Conservation (phyloP, 2,797 vertebrate species). For the Hippopotamyrus pictus region DNA sequence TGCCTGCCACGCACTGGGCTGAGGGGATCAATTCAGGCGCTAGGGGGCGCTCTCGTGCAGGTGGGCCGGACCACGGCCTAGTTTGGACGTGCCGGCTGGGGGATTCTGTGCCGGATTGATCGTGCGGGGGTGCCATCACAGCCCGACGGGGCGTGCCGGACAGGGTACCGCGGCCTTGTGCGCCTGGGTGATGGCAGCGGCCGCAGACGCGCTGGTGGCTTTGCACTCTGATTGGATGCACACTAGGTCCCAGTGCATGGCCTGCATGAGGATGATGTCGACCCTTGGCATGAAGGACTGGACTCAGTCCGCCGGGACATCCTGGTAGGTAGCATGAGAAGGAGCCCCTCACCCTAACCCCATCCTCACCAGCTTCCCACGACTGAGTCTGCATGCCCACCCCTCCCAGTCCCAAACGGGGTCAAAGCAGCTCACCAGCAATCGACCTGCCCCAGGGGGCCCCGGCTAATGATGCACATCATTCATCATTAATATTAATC, state of each 20-base stretch:
- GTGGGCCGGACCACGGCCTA: neutral
- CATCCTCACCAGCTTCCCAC: neutral
- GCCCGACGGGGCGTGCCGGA: neutral
- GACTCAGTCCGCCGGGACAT: neutral
- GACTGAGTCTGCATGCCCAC: constrained; percentile 1
- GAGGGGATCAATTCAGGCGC: constrained; percentile 34
- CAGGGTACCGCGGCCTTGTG: neutral
- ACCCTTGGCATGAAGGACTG: neutral
- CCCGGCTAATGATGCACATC: constrained; percentile 63
- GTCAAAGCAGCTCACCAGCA: constrained; percentile 55
- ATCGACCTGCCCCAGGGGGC: constrained; percentile 55
- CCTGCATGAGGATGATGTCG: neutral
- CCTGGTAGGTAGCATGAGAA: neutral
- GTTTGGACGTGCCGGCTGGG: neutral
- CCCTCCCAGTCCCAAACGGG: constrained; percentile 34
- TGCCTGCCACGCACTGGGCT: constrained; percentile 26
- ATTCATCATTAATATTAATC: constrained; percentile 65
- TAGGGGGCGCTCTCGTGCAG: constrained; percentile 13
- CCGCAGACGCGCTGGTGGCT: neutral
- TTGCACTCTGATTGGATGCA: neutral
- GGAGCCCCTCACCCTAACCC: neutral
- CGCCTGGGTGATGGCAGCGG: neutral
- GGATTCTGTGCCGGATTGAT: neutral
- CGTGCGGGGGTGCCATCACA: neutral
- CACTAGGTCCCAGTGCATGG: neutral